Conservation (phyloP, 64 coral and sea anemone species). For the Porites lutea region DNA sequence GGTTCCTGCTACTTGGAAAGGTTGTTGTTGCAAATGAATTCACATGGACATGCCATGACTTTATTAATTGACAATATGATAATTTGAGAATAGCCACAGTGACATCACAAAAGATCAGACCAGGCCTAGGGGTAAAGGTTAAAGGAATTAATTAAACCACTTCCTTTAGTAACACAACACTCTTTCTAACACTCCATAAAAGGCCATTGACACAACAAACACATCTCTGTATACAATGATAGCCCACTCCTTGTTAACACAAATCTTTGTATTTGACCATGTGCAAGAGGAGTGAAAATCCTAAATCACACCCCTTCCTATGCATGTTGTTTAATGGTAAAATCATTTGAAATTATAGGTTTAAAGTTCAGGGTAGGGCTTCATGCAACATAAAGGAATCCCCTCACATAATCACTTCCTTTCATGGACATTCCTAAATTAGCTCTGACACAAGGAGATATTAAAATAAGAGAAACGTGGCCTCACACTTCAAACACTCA, state of each 20-base stretch:
- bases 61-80: not conserved
- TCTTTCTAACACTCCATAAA: not conserved
- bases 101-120: not conserved
- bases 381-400: not conserved
- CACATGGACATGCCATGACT: too few species aligned
- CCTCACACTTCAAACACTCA: too few species aligned
- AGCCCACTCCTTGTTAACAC: not conserved
- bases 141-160: not conserved
- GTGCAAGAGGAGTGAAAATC: not conserved
- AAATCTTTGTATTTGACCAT: not conserved
- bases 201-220: not conserved
- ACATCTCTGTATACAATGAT: not conserved
- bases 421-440: conserved; percentile 19
- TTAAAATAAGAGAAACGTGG: too few species aligned
- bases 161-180: conserved; percentile 36
- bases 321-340: not conserved
- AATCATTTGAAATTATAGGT: too few species aligned
- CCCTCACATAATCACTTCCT: not conserved
- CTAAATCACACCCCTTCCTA: not conserved
- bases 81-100: conserved; percentile 22
- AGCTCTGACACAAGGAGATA: not conserved
- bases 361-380: not conserved
- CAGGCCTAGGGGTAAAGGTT: conserved; percentile 22
- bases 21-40: not conserved
- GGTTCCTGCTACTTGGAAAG: not conserved